Conservation (phyloP, 2,113 vertebrate genomes). For the Epinephelus fuscoguttatus region DNA sequence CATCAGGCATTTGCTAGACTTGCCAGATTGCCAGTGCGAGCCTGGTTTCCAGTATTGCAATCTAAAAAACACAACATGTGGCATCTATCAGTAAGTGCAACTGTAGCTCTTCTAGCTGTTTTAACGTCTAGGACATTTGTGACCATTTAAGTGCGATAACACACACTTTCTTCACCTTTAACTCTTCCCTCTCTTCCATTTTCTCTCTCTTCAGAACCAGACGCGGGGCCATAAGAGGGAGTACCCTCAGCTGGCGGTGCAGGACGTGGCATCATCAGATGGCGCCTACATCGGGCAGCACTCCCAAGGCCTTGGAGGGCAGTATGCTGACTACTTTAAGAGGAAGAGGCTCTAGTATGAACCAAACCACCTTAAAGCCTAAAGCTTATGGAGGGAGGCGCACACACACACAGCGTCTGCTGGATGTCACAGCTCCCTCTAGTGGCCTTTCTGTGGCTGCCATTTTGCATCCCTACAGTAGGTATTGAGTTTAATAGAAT, state of each 20-base stretch:
- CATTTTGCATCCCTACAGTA: slow-evolving; percentile 70
- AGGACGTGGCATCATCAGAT: slow-evolving; percentile 86
- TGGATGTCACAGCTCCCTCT: slow-evolving; percentile 68
- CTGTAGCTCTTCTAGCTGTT: too few relatives aligned
- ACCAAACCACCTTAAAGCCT: slow-evolving; percentile 61
- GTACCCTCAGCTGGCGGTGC: slow-evolving; percentile 88
- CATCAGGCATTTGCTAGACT: neutral
- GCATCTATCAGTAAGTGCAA: neutral
- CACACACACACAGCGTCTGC: slow-evolving; percentile 12
- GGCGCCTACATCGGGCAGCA: slow-evolving; percentile 87
- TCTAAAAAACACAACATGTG: neutral
- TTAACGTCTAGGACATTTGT: too few relatives aligned
- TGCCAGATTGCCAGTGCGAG: neutral
- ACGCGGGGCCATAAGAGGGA: slow-evolving; percentile 91
- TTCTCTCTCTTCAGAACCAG: slow-evolving; percentile 79
- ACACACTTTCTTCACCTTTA: neutral
- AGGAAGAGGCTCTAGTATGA: slow-evolving; percentile 92
- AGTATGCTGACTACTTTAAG: slow-evolving; percentile 93
- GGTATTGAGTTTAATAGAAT: slow-evolving; percentile 43
- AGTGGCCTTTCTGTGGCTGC: slow-evolving; percentile 78
- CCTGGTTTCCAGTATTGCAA: neutral
- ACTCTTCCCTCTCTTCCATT: slow-evolving; percentile 27
- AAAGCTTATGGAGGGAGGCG: slow-evolving; percentile 44
- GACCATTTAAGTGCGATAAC: too few relatives aligned
- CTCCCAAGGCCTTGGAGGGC: slow-evolving; percentile 85